Base-by-base conservation (phyloP, 2,113 vertebrate genomes). In the Xyrauchen texanus region DNA sequence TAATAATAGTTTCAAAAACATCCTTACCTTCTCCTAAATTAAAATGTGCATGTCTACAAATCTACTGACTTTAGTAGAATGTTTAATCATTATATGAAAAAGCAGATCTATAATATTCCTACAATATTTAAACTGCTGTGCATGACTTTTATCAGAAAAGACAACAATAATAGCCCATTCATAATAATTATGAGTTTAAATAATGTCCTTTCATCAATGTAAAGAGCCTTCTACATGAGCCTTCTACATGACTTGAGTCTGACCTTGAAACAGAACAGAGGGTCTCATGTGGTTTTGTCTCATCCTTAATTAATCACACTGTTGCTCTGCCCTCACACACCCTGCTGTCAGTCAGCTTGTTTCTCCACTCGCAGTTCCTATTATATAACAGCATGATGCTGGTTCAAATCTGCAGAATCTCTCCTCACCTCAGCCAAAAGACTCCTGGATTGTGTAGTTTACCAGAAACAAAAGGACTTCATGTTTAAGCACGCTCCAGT, bases 301-400 rank as follows among this genome's bases (percentile, higher is more conserved):
- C 57, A 81, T 83, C 42, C 21, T 34, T 34, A 64, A 84, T 84
- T 81, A 66, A 84, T 67, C 68, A 81, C 47, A 16, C 74, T 63
- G 72, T 81, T 84, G 57, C 47, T n/a, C 74, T 73, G 63, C 13
- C 73, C n/a, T 68, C 53, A 66, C 53, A 58, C 70, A 52, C 60
- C 60, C 61, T 6, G 49, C 9, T 51, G 66, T 76, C 44, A 52
- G 73, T 64, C 46, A 64, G 46, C 47, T 61, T 8, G 13, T 47
- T 34, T 34, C 21, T 34, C 21, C 3, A 3, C 21, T 34, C 21
- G 3, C 21, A 34, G 16, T 7, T 44, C 47, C 45, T 16, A 9
- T 53, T 68, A 58, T 52, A 77, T 21, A 34, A 69, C 45, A 61
- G 49, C 47, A n/a, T 63, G 13, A 64, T 21, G 8, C 55, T 16